Evolutionary conservation across 2,797 vertebrate genomes (phyloP), one percentile per base, ranked within the genome.

Genomic region (Cossypha heuglini): DNA sequence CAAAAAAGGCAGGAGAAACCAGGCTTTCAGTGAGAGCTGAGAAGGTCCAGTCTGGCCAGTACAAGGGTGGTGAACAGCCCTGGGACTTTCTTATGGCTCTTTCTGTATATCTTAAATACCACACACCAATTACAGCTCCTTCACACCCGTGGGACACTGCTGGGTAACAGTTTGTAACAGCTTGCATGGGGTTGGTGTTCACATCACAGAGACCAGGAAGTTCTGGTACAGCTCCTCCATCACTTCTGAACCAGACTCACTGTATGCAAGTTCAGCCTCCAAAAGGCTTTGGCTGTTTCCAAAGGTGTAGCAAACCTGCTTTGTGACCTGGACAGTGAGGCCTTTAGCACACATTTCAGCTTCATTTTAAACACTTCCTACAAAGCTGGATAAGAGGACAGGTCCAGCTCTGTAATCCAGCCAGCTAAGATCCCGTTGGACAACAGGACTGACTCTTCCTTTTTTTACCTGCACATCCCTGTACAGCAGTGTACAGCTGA

Each of bases 111-210:
- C 8, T 40, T 42, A 45, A 90, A 57, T 26, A 8, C 8, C 7
- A 3, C 6, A 16, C 0, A 26, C 8, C 8, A 74, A 26, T 11
- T 62, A 33, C 52, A 72, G 31, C 49, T 78, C 25, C 58, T 33
- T 61, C 45, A 29, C 42, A 35, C 6, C 37, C 54, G 2, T 6
- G 14, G 51, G 67, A 33, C 1, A 1, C 29, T 82, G 54, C 11
- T 68, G 13, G 35, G 25, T 17, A 26, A 15, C 57, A 52, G 13
- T 38, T 7, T 59, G 29, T 24, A 64, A 16, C 10, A 85, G 17
- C 25, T n/a, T 26, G 2, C 10, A 24, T 49, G 79, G 28, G 9
- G 10, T 13, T 88, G 66, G 21, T 0, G 0, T 26, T 31, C 11
- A 20, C 1, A 1, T 46, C 25, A 4, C 3, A 3, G 69, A 38